Base-by-base conservation (phyloP, 2,888 invertebrate genomes). In the Eupithecia vulgata region DNA sequence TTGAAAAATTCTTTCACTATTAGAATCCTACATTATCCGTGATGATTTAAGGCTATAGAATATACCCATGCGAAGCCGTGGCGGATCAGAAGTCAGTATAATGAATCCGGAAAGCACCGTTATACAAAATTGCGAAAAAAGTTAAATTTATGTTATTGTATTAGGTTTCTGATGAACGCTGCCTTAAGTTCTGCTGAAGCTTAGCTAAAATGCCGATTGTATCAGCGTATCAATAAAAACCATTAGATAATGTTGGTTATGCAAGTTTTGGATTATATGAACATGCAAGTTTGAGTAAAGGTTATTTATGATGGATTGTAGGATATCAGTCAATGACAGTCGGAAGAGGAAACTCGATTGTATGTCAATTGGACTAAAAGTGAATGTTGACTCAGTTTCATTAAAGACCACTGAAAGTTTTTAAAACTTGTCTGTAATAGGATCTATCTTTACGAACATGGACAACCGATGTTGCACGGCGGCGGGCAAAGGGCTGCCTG, bases 221-320 rank as follows among this genome's bases (percentile, higher is more conserved):
- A 35, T 76, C 74, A 76, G 64, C 52, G 69, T 71, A 67, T 67
- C 68, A 68, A 71, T 65, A 68, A 70, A 74, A 71, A 17, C 48
- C 37, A 67, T 68, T 67, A 68, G 71, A 72, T 72, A 67, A 72
- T 68, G 45, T 70, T 34, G 35, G 65, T 76, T 78, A 78, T 76
- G 79, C 72, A 80, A 79, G 74, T 37, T 71, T 37, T 68, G 67
- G 70, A 75, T 79, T 72, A 72, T 72, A 65, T 74, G 70, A 77
- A 67, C 69, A 42, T 71, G 67, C 64, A 74, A 69, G 66, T 67
- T 59, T 35, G 64, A n/a, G 61, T 65, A 82, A 83, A 83, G 84
- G 82, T 82, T 80, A 72, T 64, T 68, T 67, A 48, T 70, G 77
- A 83, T 83, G 83, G 83, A 80, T 82, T 81, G 81, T 78, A 80